Evolutionary conservation across 2,113 vertebrate genomes (phyloP), one percentile per base, ranked within the genome.

Genomic region (Meriones unguiculatus): DNA sequence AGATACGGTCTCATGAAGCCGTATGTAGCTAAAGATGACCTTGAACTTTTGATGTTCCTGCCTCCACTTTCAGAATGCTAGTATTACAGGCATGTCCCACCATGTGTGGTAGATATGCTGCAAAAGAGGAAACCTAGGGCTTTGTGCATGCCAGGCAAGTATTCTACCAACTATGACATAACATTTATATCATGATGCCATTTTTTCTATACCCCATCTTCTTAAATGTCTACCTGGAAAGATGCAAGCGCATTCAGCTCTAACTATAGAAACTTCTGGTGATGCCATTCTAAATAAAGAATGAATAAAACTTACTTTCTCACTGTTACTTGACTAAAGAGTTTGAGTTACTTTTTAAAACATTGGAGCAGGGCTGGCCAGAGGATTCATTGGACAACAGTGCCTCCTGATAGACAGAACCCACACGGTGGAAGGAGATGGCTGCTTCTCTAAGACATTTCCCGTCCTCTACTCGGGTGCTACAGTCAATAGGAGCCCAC

Each of bases 321-420:
- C 73, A 82, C 82, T 82, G 93, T 87, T 78, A 46, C 69, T 89
- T 96, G 86, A 11, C 75, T 92, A 80, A 94, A 86, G 75, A 94
- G 30, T 76, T 76, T 77, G 54, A 90, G 46, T 75, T 50, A 52
- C 12, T 54, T 87, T 86, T 81, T 38, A 67, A 94, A 96, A 76
- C 5, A 65, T 12, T 76, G 77, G 82, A 95, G 30, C 38, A 41
- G 3, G n/a, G 25, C 81, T 41, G n/a, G 38, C 24, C 30, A 64
- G 57, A 24, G 15, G 12, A 22, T 28, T 62, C 12, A 15, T 15
- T 62, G 57, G 14, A 62, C 14, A 64, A 15, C 80, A 62, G n/a
- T 24, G 22, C 80, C 38, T 15, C 22, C 57, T 82, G n/a, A 25
- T 84, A 38, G 6, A n/a, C 25, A 38, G 22, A 38, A 5, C 80